Evolutionary conservation across 2,888 invertebrate genomes (phyloP), one percentile per base, ranked within the genome.

Genomic region (Plagodis dolabraria): DNA sequence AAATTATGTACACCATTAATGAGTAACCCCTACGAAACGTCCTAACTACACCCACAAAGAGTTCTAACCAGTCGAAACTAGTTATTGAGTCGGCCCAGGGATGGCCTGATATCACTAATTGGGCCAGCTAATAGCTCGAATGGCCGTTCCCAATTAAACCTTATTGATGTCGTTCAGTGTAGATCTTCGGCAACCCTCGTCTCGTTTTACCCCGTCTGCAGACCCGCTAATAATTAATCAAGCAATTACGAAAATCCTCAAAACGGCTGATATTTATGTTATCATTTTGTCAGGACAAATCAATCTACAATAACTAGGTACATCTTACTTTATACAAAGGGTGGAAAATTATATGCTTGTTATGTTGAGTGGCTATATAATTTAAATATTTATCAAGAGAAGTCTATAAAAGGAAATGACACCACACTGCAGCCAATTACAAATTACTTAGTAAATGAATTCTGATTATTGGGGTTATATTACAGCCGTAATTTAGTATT

Each of bases 191-290:
- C 84, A 84, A 89, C 91, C 90, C 91, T 89, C 85, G 83, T 89
- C 91, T 88, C 85, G 83, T 89, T 83, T 81, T 88, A 90, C 89
- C 89, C 88, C 83, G 83, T 86, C 85, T 61, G 78, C 82, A 78
- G 61, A 79, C 80, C 81, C 79, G 79, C 83, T 89, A 89, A 92
- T 91, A 89, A 91, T 92, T 91, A 87, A 91, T 90, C 89, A 91
- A 86, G 83, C 87, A 89, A 91, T 92, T 91, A 88, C 81, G 74
- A 78, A 83, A 78, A 84, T 83, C 77, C 75, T 67, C 74, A 70
- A 59, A 73, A 74, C 73, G 70, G 66, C 72, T 73, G 76, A 83
- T 84, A 82, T 84, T 85, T 86, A 84, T 76, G 70, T 75, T 71
- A 76, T 76, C 74, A 79, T 69, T 73, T 67, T 55, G 70, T 65